A percentile compares a stretch with the other conserved stretches of the same genome.
Conservation (phyloP, 2,888 invertebrate genomes). For the Heliconius ethilla region DNA sequence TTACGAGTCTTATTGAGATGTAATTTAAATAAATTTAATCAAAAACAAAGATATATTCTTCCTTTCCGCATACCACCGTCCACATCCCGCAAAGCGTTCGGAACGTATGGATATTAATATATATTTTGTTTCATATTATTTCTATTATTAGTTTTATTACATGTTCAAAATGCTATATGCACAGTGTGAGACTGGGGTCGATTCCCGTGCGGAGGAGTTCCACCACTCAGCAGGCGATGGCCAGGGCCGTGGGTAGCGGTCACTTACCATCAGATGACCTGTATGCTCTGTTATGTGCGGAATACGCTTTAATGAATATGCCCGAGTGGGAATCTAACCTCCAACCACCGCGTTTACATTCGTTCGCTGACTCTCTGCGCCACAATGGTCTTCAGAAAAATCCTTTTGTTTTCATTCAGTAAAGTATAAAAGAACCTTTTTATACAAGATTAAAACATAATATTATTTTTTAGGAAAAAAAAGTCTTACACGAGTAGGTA, state of each 20-base stretch:
- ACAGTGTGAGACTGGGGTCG: not conserved
- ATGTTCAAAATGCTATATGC: not conserved
- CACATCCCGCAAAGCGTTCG: conserved; percentile 16
- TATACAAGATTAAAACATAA: not conserved
- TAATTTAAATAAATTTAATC: too few species aligned
- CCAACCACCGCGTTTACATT: not conserved
- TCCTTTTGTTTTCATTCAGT: conserved; percentile 1
- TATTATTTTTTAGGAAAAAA: too few species aligned
- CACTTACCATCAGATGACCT: too few species aligned
- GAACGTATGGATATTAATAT: conserved; percentile 12
- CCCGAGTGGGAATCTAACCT: not conserved
- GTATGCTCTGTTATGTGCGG: too few species aligned
- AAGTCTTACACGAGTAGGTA: too few species aligned
- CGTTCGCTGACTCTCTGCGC: not conserved
- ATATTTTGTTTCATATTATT: not conserved
- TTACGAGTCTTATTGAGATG: too few species aligned
- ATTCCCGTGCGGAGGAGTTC: not conserved
- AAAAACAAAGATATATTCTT: not conserved
- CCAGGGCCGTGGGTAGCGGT: too few species aligned
- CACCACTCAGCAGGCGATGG: not conserved
- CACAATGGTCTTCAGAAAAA: not conserved
- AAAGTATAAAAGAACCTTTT: not conserved
- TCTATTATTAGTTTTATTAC: conserved; percentile 11
- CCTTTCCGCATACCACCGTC: not conserved
- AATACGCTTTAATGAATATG: too few species aligned